Evolutionary conservation across 2,797 vertebrate genomes (phyloP), one percentile per base, ranked within the genome.

Genomic region (Rallus crepitans): DNA sequence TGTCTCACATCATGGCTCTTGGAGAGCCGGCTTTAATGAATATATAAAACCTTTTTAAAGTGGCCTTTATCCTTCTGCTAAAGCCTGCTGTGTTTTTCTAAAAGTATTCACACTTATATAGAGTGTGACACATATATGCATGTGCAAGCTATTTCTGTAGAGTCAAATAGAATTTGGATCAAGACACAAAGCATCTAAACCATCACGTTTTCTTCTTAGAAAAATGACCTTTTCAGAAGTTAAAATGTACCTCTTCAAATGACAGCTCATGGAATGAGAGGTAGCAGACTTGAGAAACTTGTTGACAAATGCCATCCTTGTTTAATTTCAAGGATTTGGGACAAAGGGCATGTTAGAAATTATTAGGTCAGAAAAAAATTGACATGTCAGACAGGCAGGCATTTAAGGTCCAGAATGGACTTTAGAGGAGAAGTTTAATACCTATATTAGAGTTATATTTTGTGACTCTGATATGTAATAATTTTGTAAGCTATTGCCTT

Each of bases 261-360:
- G 87, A 94, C 88, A 94, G 81, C 57, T 96, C 47, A 55, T 89
- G 63, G 90, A 97, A 92, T 68, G 82, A 53, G 45, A 96, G 78
- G 40, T 37, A 95, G 85, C 70, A 93, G 78, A 95, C 72, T 93
- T 80, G 61, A 95, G 79, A 93, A 93, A 92, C 77, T 94, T 97
- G 80, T 68, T 90, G 91, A 96, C 84, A 95, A 94, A 69, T 89
- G 93, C 73, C 68, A 85, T 86, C 80, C 82, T 91, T 94, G 91
- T 88, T 96, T 95, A 95, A 95, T 93, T 95, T 95, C 93, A 97
- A 92, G 66, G 68, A 93, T 96, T 61, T 89, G 45, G 82, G 66
- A 61, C 57, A 91, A 77, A 87, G 69, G 64, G 27, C n/a, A 48
- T 64, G 55, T 20, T 56, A 35, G 59, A 83, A 95, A 94, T 81